phyloP scores from a whole-genome alignment of 2,888 invertebrate genomes.

The Pardosa pseudoannulata region DNA sequence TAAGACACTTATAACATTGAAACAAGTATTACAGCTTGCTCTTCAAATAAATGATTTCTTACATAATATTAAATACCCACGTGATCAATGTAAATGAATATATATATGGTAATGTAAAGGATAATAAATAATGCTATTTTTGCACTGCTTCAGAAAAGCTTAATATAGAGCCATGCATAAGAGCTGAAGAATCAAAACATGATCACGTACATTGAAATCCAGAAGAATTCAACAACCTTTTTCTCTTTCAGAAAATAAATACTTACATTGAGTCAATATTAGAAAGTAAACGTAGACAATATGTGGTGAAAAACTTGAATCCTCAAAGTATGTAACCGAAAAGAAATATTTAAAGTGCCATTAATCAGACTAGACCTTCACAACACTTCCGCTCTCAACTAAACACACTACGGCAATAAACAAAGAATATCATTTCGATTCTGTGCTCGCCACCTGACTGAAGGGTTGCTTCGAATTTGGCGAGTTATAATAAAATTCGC shows the following conservation, averaged over 20 bases:
- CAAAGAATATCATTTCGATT: conserved; percentile 36
- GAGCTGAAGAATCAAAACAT: background rate
- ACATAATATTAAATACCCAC: too few species aligned
- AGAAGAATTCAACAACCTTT: too few species aligned
- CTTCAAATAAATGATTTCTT: too few species aligned
- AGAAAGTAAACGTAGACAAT: too few species aligned
- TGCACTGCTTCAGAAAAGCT: background rate
- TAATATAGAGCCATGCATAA: background rate
- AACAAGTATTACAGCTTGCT: too few species aligned
- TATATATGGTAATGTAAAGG: too few species aligned
- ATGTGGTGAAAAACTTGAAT: too few species aligned
- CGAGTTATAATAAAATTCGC: background rate
- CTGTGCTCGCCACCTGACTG: conserved; percentile 38
- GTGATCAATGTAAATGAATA: too few species aligned
- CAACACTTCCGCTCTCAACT: background rate
- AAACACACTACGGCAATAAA: background rate
- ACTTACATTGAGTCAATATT: too few species aligned
- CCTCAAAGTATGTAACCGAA: background rate
- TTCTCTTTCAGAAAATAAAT: too few species aligned
- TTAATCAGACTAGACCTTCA: background rate
- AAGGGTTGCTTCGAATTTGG: conserved; percentile 26
- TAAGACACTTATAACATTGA: too few species aligned
- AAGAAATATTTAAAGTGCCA: background rate
- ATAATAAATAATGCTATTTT: too few species aligned
- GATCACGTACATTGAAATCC: background rate